A percentile compares a stretch with the other conserved stretches of the same genome.
These are phyloP conservation scores for Brotula barbata DNA, from an alignment of 2,797 vertebrate species.

Conservation along the genomic window DNA sequence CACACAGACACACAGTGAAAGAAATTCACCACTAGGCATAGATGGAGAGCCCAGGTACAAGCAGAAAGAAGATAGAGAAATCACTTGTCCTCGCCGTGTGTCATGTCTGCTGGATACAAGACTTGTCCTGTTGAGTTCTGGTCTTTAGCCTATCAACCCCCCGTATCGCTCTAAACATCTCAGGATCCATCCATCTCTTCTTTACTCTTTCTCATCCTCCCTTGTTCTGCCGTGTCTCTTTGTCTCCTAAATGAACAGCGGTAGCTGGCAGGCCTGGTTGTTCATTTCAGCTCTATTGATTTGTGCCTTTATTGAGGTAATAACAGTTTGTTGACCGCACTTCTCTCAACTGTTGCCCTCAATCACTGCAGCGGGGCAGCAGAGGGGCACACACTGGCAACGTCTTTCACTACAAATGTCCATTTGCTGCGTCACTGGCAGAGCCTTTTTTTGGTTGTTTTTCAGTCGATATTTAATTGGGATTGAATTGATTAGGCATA, in stretches of 20 bases:
- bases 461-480: slow-evolving; percentile 37
- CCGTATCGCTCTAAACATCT: slow-evolving; percentile 70
- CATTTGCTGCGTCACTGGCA: slow-evolving; percentile 25
- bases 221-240: slow-evolving; percentile 69
- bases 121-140: slow-evolving; percentile 66
- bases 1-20: slow-evolving; percentile 24
- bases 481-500: slow-evolving; percentile 9
- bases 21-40: slow-evolving; percentile 80
- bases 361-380: slow-evolving; percentile 78
- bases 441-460: slow-evolving; percentile 30
- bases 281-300: slow-evolving; percentile 96
- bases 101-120: slow-evolving; percentile 71
- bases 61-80: slow-evolving; percentile 77
- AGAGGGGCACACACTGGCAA: slow-evolving; percentile 55
- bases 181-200: slow-evolving; percentile 65
- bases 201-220: slow-evolving; percentile 38
- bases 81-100: slow-evolving; percentile 73
- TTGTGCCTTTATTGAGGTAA: slow-evolving; percentile 91
- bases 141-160: slow-evolving; percentile 78
- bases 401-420: slow-evolving; percentile 56
- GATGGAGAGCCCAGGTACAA: slow-evolving; percentile 66
- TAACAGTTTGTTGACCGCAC: slow-evolving; percentile 91
- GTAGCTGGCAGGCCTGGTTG: slow-evolving; percentile 87
- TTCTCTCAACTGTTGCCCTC: slow-evolving; percentile 89
- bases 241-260: slow-evolving; percentile 90